Conservation (phyloP, 23 tunicate species). For the Ciona savignyi region DNA sequence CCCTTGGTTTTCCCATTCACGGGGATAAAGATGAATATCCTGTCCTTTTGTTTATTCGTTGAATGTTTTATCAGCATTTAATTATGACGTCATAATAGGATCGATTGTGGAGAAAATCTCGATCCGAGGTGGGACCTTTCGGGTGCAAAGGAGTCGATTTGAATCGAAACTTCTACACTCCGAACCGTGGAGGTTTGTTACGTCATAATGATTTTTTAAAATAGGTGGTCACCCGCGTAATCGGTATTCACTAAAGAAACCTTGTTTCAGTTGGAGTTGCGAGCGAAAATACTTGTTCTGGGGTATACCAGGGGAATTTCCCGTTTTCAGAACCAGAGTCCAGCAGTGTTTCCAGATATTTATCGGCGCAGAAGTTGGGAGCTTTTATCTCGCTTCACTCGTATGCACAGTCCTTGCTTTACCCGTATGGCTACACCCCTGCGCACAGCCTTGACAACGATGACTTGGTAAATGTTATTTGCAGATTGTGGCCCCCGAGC, state of each 20-base stretch:
- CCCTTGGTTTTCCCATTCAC: too few relatives aligned
- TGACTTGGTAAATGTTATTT: conserved; percentile 29
- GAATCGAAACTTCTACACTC: conserved; percentile 81
- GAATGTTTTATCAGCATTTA: neutral
- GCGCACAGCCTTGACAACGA: conserved; percentile 25
- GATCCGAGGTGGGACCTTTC: conserved; percentile 17
- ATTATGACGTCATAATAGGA: conserved; percentile 30
- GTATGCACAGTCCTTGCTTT: conserved; percentile 64
- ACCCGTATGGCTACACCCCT: conserved; percentile 64
- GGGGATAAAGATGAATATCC: too few relatives aligned
- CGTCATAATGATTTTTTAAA: neutral
- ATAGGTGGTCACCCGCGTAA: too few relatives aligned
- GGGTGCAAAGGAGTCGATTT: conserved; percentile 81
- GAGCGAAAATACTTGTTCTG: conserved; percentile 38
- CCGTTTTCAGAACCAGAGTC: conserved; percentile 80
- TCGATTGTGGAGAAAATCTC: conserved; percentile 95
- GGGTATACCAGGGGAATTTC: conserved; percentile 54
- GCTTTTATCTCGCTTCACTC: conserved; percentile 71
- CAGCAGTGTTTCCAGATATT: conserved; percentile 31
- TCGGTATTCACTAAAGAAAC: too few relatives aligned
- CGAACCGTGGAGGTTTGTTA: conserved; percentile 33
- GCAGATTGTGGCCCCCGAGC: too few relatives aligned
- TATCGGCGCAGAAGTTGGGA: conserved; percentile 30
- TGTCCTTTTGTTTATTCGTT: neutral
- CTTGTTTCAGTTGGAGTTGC: conserved; percentile 19